Percentiles rank a stretch among this genome's conserved stretches.
These are phyloP conservation scores for Noctua janthe DNA, from an alignment of 2,888 invertebrate species.

Conservation along the genomic window DNA sequence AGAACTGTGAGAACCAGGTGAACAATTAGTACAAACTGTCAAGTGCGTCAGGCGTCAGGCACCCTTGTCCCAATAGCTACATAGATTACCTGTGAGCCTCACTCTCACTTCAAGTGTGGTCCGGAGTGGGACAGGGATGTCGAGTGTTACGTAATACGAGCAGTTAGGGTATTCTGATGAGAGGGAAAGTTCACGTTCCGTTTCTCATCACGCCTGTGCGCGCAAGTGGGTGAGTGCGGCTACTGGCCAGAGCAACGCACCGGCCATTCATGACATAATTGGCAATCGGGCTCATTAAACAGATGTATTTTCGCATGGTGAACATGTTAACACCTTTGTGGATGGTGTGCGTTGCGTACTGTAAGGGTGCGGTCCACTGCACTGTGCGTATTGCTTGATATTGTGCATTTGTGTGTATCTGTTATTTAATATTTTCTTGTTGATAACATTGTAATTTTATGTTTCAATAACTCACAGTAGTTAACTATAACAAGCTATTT, in stretches of 20 bases:
- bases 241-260: conserved; percentile 87
- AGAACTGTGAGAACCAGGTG: conserved; percentile 57
- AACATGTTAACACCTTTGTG: conserved; percentile 76
- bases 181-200: conserved; percentile 89
- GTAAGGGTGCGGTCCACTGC: conserved; percentile 43
- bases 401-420: conserved; percentile 8
- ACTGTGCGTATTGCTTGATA: conserved; percentile 19
- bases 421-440: conserved; percentile 11
- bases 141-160: conserved; percentile 76
- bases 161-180: conserved; percentile 85
- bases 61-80: conserved; percentile 55
- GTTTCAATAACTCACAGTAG: conserved; percentile 6
- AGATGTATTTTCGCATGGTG: conserved; percentile 80
- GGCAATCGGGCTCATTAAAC: conserved; percentile 86
- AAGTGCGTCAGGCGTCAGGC: conserved; percentile 49
- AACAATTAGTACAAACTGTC: conserved; percentile 58
- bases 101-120: conserved; percentile 66
- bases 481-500: conserved; percentile 13
- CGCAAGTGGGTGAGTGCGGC: conserved; percentile 89
- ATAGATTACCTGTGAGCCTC: conserved; percentile 60
- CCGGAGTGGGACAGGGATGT: conserved; percentile 74
- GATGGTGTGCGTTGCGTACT: conserved; percentile 54
- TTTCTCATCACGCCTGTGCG: conserved; percentile 87
- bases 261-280: conserved; percentile 88
- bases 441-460: background rate